Conservation (phyloP, 2,113 vertebrate genomes). For the Camelus bactrianus region DNA sequence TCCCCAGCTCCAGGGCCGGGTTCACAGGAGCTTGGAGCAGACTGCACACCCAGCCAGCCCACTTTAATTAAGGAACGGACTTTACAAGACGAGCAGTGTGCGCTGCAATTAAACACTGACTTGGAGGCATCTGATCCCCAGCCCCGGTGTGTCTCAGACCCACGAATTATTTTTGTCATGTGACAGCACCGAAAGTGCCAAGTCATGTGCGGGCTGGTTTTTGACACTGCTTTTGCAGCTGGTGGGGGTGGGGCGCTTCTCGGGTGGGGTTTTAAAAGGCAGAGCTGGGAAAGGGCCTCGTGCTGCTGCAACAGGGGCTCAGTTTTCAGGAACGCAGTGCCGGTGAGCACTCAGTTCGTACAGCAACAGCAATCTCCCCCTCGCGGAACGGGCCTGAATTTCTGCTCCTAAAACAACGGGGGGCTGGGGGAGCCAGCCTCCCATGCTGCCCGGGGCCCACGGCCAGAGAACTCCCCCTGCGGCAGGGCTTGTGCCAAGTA, state of each 20-base stretch:
- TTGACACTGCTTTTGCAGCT: background rate
- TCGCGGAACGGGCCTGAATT: background rate
- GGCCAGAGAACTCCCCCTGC: background rate
- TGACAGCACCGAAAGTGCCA: background rate
- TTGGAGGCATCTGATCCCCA: background rate
- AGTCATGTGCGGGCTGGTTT: fast-evolving
- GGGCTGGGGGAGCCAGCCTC: no score
- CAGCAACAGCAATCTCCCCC: background rate
- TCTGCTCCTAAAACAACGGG: background rate
- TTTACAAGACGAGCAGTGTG: background rate
- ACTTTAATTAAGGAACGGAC: background rate
- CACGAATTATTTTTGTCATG: background rate
- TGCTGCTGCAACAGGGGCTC: background rate
- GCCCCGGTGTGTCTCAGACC: background rate
- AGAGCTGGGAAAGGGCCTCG: no score
- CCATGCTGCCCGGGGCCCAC: fast-evolving
- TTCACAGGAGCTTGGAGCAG: background rate
- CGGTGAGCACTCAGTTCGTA: fast-evolving
- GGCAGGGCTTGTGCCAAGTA: fast-evolving
- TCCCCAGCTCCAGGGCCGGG: background rate
- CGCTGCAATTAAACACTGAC: background rate
- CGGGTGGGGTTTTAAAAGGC: background rate
- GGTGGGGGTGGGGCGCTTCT: background rate
- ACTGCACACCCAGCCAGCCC: background rate
- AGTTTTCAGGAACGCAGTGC: fast-evolving